Percentiles rank a stretch among this genome's conserved stretches.
Conservation (phyloP, 2,113 vertebrate species). For the Neoarius graeffei region DNA sequence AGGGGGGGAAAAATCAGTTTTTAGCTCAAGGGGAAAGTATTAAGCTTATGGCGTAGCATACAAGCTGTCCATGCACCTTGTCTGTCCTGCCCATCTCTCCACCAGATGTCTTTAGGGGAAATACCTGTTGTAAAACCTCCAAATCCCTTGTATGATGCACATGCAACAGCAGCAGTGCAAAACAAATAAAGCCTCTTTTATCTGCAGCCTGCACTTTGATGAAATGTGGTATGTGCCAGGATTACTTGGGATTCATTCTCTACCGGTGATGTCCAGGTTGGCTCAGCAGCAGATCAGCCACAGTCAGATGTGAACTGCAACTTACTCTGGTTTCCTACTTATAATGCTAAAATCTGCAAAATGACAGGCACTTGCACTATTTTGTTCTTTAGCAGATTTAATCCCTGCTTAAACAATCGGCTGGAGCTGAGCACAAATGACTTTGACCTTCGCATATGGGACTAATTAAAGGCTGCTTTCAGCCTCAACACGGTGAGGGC, state of each 20-base stretch:
- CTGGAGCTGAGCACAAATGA: constrained; percentile 47
- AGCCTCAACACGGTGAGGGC: not conserved
- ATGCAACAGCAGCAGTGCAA: constrained; percentile 15
- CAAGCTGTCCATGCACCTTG: not conserved
- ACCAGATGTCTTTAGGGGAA: constrained; percentile 38
- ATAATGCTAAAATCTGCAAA: constrained; percentile 46
- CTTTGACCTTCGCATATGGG: constrained; percentile 57
- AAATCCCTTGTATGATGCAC: constrained; percentile 45
- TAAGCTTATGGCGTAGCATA: not conserved
- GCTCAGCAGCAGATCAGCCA: constrained; percentile 53
- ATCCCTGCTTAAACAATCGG: constrained; percentile 52
- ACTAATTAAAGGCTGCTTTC: constrained; percentile 51
- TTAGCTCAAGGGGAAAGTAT: not conserved
- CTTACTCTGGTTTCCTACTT: constrained; percentile 47
- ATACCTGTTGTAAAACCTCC: constrained; percentile 38
- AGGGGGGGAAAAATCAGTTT: not conserved
- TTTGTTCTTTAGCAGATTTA: constrained; percentile 37
- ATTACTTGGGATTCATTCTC: constrained; percentile 47
- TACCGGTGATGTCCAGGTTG: constrained; percentile 42
- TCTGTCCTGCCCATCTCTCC: not conserved
- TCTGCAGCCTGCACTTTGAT: constrained; percentile 12
- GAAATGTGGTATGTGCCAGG: constrained; percentile 42
- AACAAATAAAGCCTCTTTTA: constrained; percentile 40
- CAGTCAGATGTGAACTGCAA: constrained; percentile 36
- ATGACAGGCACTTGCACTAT: constrained; percentile 58